Evolutionary conservation across 2,888 invertebrate genomes (phyloP), one percentile per base, ranked within the genome.

Genomic region (Hoplodrina ambigua): DNA sequence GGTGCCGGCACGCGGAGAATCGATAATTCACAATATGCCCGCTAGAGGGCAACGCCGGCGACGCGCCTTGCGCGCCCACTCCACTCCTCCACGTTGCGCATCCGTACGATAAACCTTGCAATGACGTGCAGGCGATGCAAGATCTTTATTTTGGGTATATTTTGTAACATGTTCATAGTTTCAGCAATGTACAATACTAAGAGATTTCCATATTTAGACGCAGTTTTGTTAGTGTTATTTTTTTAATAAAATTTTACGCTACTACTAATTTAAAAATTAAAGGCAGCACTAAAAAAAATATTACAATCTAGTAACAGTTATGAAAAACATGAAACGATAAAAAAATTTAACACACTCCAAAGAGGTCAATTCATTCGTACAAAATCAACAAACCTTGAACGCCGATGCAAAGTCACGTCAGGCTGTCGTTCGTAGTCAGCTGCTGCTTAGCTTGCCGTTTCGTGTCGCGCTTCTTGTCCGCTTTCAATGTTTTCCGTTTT

Each of bases 371-470:
- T 52, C 10, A 49, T 61, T 52, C 57, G 62, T 63, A 53, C 54
- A 59, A 74, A 71, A 74, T 73, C 25, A 78, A 68, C 72, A 64
- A 69, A 64, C 72, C 49, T 66, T 69, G 33, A 59, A 84, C 94
- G 91, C 85, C 78, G 67, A 61, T 88, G 83, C 94, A 94, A 96
- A 88, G 95, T 92, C 85, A 92, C 84, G 81, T 83, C 91, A 88
- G 84, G 86, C 93, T 86, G 88, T 86, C 90, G 85, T 86, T 88
- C 89, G 89, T 92, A 96, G 97, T 97, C 97, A 97, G 97, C 97
- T 97, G 97, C 97, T 97, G 96, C 97, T 97, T 97, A 95, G 96
- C 96, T 96, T 96, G 96, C 96, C 96, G 96, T 96, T 97, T 96
- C 96, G 96, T 96, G 96, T 96, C 96, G 96, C 96, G 96, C 96